Percentiles rank a stretch among this genome's conserved stretches.
phyloP scores from a whole-genome alignment of 2,797 vertebrate species.

The Melanotaenia boesemani region DNA sequence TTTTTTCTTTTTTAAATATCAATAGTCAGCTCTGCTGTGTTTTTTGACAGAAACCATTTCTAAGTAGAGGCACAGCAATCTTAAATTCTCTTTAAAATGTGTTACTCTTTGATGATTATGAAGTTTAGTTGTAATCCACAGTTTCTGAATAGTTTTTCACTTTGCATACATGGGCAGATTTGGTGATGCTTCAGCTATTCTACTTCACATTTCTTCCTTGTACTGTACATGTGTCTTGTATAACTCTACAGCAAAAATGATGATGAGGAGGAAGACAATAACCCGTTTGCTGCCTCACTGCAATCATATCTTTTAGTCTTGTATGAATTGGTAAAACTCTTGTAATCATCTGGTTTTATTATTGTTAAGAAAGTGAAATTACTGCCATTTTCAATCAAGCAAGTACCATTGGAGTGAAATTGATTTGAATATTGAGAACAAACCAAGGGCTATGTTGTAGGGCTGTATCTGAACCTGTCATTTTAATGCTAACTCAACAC shows the following conservation, averaged over 20 bases:
- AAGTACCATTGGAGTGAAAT: conserved; percentile 5
- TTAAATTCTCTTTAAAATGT: conserved; percentile 23
- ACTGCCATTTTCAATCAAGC: conserved; percentile 35
- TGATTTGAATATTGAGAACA: conserved; percentile 12
- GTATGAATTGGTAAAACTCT: conserved; percentile 35
- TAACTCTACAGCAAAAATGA: conserved; percentile 2
- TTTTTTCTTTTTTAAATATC: not conserved
- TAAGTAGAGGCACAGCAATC: not conserved
- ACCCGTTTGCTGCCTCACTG: conserved; percentile 3
- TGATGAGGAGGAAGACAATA: not conserved
- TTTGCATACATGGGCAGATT: not conserved
- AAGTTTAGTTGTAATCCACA: not conserved
- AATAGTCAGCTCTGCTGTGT: conserved; percentile 3
- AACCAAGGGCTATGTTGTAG: not conserved
- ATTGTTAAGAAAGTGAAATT: conserved; percentile 31
- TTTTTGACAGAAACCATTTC: conserved; percentile 8
- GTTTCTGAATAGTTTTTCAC: not conserved
- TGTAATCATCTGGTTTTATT: conserved; percentile 30
- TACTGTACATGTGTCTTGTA: not conserved
- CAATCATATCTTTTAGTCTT: conserved; percentile 10
- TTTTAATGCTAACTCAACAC: conserved; percentile 26
- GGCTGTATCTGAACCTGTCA: not conserved
- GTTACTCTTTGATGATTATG: conserved; percentile 13
- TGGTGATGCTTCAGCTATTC: not conserved
- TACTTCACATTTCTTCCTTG: not conserved